Evolutionary conservation across 2,797 vertebrate species (phyloP).

Genomic region (Scleropages formosus): DNA sequence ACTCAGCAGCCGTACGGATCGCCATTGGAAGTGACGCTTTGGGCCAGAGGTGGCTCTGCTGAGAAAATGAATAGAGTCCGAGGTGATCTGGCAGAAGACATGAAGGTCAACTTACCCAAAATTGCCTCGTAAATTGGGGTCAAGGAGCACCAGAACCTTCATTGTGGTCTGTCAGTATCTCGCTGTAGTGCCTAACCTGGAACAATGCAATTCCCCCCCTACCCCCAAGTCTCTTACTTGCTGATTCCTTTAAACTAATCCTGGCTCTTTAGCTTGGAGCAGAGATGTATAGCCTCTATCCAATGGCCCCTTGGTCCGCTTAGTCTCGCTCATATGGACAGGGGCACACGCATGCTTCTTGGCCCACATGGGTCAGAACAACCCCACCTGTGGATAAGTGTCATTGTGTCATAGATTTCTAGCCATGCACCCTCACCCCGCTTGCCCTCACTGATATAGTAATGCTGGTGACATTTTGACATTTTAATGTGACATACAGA

Average conservation of each 20-base stretch:
- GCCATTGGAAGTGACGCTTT: neutral
- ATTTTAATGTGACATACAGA: too few species aligned
- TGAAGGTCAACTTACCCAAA: conserved; percentile 22
- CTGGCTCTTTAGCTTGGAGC: neutral
- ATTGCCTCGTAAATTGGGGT: conserved; percentile 33
- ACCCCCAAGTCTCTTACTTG: too few species aligned
- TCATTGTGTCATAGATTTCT: too few species aligned
- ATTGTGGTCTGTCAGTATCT: neutral
- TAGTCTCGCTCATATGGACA: neutral
- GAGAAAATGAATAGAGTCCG: conserved; percentile 9
- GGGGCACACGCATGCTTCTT: too few species aligned
- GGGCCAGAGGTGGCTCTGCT: neutral
- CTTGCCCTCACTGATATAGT: too few species aligned
- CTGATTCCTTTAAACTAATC: neutral
- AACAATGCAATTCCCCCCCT: neutral
- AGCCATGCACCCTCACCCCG: too few species aligned
- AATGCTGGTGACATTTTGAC: too few species aligned
- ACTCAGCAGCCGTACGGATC: too few species aligned
- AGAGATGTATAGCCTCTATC: too few species aligned
- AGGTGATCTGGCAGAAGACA: neutral
- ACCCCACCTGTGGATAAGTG: too few species aligned
- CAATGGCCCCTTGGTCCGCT: neutral
- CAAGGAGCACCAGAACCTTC: conserved; percentile 1
- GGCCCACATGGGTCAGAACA: too few species aligned
- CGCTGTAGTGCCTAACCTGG: neutral